phyloP scores from a whole-genome alignment of 2,113 vertebrate genomes.

The Oreochromis spilurus region DNA sequence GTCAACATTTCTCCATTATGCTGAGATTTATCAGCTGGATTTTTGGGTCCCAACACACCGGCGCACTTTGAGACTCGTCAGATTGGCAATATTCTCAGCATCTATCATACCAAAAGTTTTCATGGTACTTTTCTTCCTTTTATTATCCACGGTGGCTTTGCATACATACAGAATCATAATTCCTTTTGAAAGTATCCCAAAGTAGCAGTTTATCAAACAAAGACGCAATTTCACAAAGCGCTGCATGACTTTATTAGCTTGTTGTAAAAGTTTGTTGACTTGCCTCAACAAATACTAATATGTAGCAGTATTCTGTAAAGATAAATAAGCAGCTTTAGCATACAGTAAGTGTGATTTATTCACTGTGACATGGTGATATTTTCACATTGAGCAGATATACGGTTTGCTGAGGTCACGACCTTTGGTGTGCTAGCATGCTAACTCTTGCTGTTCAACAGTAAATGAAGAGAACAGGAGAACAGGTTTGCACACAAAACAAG shows the following conservation, averaged over 20 bases:
- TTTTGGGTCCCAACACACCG: neutral
- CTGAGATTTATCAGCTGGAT: slow-evolving; percentile 15
- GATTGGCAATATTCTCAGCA: neutral
- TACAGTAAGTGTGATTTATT: neutral
- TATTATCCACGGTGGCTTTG: neutral
- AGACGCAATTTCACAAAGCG: neutral
- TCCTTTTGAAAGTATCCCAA: neutral
- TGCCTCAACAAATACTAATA: neutral
- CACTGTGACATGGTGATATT: neutral
- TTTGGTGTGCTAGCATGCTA: neutral
- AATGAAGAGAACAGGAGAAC: neutral
- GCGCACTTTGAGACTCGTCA: neutral
- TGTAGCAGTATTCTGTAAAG: neutral
- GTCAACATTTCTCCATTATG: neutral
- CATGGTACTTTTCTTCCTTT: neutral
- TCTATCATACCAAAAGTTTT: neutral
- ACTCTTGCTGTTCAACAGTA: neutral
- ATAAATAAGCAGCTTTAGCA: neutral
- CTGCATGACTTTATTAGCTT: neutral
- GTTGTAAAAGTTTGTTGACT: neutral
- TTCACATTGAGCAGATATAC: neutral
- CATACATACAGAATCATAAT: neutral
- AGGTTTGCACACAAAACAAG: neutral
- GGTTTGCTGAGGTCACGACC: neutral
- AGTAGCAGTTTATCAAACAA: neutral